Percentiles rank a stretch among this genome's conserved stretches.
Conservation (phyloP, 2,797 vertebrate species). For the Manis crassicaudata region DNA sequence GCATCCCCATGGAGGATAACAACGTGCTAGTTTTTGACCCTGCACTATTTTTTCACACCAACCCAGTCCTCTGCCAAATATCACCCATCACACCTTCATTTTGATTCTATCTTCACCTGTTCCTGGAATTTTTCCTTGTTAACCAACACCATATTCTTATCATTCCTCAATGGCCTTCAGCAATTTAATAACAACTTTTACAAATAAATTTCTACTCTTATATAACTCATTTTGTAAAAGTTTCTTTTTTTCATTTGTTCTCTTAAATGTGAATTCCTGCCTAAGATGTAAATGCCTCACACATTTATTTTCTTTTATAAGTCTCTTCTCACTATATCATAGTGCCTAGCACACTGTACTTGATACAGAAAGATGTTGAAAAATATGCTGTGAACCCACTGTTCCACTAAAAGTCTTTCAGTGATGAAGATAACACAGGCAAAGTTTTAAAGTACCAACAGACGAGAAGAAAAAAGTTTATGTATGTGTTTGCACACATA, state of each 20-base stretch:
- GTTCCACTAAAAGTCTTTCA: background rate
- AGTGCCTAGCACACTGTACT: background rate
- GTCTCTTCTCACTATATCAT: background rate
- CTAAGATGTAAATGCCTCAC: background rate
- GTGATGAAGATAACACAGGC: background rate
- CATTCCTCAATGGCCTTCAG: background rate
- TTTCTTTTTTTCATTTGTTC: background rate
- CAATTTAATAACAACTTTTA: background rate
- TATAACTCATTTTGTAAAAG: background rate
- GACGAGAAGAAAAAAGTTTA: background rate
- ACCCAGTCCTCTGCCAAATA: background rate
- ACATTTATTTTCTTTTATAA: background rate
- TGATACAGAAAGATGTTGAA: background rate
- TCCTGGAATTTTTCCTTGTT: constrained; percentile 6
- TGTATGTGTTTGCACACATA: background rate
- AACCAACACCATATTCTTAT: background rate
- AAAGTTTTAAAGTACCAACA: background rate
- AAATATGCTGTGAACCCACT: background rate
- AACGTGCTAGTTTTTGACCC: background rate
- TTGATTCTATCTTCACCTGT: background rate
- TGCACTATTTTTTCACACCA: background rate
- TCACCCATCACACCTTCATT: background rate
- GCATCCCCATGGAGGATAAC: background rate
- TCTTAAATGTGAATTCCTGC: constrained; percentile 9
- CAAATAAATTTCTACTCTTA: background rate